phyloP scores from a whole-genome alignment of 2,888 invertebrate genomes.

The Melinaea marsaeus region DNA sequence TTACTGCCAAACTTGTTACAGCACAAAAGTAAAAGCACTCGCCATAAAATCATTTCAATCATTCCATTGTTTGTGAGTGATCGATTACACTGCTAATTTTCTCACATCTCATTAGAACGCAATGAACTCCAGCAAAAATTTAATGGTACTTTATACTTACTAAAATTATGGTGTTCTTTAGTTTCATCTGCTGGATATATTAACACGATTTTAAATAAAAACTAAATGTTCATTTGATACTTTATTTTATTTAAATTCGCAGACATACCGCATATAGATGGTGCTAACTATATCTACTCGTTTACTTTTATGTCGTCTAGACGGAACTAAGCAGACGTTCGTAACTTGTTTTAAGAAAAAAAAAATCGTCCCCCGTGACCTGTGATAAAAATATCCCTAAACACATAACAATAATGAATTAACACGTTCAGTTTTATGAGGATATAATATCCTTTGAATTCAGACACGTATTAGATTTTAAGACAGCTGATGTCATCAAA shows the following conservation, averaged over 20 bases:
- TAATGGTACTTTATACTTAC: too few species aligned
- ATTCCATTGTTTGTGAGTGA: too few species aligned
- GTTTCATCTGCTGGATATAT: not conserved
- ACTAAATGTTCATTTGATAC: not conserved
- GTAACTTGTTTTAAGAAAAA: conserved; percentile 10
- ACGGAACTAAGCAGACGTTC: conserved; percentile 12
- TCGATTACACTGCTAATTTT: too few species aligned
- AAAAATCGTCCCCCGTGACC: conserved; percentile 20
- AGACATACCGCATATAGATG: not conserved
- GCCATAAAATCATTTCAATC: conserved; percentile 40
- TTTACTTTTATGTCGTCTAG: conserved; percentile 15
- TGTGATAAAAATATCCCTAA: conserved; percentile 23
- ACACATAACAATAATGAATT: conserved; percentile 21
- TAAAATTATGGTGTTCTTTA: not conserved
- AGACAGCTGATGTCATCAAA: not conserved
- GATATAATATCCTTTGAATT: conserved; percentile 20
- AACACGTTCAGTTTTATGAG: conserved; percentile 23
- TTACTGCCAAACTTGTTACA: conserved; percentile 60
- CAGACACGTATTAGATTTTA: not conserved
- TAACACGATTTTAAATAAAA: not conserved
- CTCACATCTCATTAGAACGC: too few species aligned
- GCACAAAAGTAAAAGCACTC: conserved; percentile 69
- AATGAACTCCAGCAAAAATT: too few species aligned
- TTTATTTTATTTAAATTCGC: not conserved
- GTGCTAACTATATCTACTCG: not conserved